A percentile compares a stretch with the other conserved stretches of the same genome.
These are phyloP conservation scores for Gadopsis marmoratus DNA, from an alignment of 2,797 vertebrate species.

Conservation along the genomic window DNA sequence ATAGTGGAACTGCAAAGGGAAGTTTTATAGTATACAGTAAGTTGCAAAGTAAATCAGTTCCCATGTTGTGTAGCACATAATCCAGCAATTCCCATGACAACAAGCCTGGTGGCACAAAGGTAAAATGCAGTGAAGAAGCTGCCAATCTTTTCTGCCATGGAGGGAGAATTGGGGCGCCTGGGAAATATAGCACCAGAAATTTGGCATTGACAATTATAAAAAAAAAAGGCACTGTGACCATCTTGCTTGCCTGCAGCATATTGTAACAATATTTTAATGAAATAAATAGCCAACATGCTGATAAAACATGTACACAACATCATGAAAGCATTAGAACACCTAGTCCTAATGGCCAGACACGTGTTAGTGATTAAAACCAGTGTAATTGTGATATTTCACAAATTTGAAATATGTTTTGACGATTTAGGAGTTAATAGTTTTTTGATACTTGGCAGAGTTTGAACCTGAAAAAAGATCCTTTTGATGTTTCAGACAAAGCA, in stretches of 20 bases:
- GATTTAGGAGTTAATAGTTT: constrained; percentile 3
- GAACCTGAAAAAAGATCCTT: constrained; percentile 28
- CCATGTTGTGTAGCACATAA: constrained; percentile 35
- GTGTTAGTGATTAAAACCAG: constrained; percentile 29
- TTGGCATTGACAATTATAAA: constrained; percentile 53
- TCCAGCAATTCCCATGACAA: constrained; percentile 44
- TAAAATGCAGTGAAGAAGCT: constrained; percentile 47
- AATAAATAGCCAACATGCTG: constrained; percentile 40
- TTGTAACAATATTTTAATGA: constrained; percentile 55
- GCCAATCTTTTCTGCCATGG: constrained; percentile 49
- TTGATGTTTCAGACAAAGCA: constrained; percentile 51
- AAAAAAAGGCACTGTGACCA: constrained; percentile 57
- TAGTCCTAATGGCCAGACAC: constrained; percentile 16
- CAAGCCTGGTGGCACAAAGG: constrained; percentile 56
- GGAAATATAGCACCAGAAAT: constrained; percentile 57
- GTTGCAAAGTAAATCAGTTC: constrained; percentile 34
- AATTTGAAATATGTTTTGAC: constrained; percentile 3
- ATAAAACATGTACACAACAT: constrained; percentile 43
- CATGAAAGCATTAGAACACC: constrained; percentile 6
- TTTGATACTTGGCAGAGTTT: constrained; percentile 12
- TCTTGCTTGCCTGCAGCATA: constrained; percentile 50
- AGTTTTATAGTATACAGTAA: constrained; percentile 2
- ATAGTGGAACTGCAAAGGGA: not conserved
- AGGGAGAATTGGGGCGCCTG: constrained; percentile 46
- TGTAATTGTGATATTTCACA: constrained; percentile 25